Conservation (phyloP, 2,888 invertebrate genomes). For the Melanostoma mellinum region DNA sequence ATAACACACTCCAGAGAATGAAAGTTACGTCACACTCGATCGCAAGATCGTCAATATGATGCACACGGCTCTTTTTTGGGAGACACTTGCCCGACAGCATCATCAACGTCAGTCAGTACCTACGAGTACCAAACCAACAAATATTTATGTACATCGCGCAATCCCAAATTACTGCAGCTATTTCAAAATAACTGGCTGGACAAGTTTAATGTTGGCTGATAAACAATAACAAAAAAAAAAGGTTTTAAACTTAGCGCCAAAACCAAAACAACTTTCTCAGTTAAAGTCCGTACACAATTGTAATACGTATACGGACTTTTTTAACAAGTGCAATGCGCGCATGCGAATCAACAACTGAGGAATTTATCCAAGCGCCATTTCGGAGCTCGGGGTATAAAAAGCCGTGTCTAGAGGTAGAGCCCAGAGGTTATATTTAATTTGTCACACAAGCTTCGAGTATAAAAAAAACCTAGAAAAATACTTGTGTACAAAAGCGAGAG, state of each 20-base stretch:
- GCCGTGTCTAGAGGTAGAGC: no score
- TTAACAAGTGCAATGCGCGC: slow-evolving; percentile 12
- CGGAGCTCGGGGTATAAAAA: no score
- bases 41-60: no score
- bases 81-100: background rate
- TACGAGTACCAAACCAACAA: slow-evolving; percentile 31
- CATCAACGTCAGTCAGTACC: slow-evolving; percentile 15
- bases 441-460: no score
- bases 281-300: slow-evolving; percentile 6
- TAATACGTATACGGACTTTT: background rate
- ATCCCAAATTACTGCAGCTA: slow-evolving; percentile 39
- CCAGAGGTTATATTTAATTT: no score
- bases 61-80: no score
- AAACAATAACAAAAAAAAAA: background rate
- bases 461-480: no score
- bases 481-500: no score
- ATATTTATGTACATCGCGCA: slow-evolving; percentile 6
- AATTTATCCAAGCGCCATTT: no score
- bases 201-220: slow-evolving; percentile 47
- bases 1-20: no score
- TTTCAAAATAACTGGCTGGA: slow-evolving; percentile 51
- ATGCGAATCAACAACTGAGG: no score
- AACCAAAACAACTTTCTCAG: slow-evolving; percentile 55
- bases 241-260: slow-evolving; percentile 27
- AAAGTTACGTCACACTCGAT: no score